Evolutionary conservation across 2,797 vertebrate genomes (phyloP), one percentile per base, ranked within the genome.

Genomic region (Sebastes itinus): DNA sequence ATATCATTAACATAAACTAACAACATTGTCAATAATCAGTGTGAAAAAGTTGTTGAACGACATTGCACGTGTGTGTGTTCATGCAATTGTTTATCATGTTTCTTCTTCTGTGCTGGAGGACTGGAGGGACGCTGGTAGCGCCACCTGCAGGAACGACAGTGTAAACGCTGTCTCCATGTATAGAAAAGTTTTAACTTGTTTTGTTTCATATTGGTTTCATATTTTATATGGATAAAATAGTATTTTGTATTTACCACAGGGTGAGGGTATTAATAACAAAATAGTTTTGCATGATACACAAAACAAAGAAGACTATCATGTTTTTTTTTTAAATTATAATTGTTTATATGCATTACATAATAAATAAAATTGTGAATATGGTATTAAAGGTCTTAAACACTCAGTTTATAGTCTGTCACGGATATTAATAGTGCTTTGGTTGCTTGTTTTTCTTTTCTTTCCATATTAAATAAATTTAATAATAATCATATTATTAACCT

Each of bases 41-140:
- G 0, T 35, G 2, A 5, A 22, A 70, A 70, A 81, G 14, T 59
- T 86, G 49, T 32, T 80, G 35, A 38, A 35, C 2, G 33, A 46
- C 20, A 12, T 35, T 35, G 11, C 33, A 10, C 1, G 32, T 60
- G 30, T 60, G 13, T 38, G 11, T 59, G 38, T 1, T 35, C 16
- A 7, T 49, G 62, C 33, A 35, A 35, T 32, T 84, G 81, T 82
- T 81, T 75, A 32, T 85, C 66, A 65, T 82, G 83, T 82, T 38
- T 38, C 35, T 63, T 14, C 61, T 38, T 25, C 18, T 23, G n/a
- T 38, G 13, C 7, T 25, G 7, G 13, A 23, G 4, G 20, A 38
- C 35, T 33, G 32, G 18, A 62, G 60, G n/a, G 30, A 22, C n/a
- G 61, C n/a, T 7, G 12, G 14, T 22, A 25, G 38, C 38, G 64